Conservation (phyloP, 2,113 vertebrate species). For the Sminthopsis crassicaudata region DNA sequence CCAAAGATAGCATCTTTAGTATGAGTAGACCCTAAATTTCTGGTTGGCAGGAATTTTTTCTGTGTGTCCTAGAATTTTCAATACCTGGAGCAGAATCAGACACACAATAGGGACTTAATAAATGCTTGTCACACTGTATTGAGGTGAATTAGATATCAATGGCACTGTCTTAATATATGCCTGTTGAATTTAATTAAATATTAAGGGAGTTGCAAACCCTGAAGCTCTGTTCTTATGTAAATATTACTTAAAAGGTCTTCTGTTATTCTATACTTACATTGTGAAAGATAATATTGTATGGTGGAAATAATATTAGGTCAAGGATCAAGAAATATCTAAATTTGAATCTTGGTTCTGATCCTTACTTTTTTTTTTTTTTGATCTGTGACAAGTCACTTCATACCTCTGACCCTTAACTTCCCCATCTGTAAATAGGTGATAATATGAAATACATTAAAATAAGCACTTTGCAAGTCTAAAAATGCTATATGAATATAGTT, state of each 20-base stretch:
- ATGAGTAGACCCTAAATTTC: neutral
- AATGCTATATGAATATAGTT: neutral
- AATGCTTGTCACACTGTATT: conserved; percentile 1
- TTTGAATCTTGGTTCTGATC: neutral
- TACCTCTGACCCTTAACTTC: neutral
- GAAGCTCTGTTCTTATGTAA: neutral
- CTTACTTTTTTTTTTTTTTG: neutral
- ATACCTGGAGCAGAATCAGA: neutral
- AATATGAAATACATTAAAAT: neutral
- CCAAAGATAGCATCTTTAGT: neutral
- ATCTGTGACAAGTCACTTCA: neutral
- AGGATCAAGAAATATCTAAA: neutral
- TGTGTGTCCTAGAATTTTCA: no score
- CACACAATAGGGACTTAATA: neutral
- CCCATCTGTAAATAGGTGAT: neutral
- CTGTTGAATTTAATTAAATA: conserved; percentile 20
- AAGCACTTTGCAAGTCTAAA: neutral
- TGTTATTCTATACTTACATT: neutral
- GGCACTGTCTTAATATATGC: neutral
- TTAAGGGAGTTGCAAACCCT: neutral
- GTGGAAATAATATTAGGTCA: neutral
- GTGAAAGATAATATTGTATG: neutral
- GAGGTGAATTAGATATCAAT: neutral
- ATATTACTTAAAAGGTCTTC: neutral
- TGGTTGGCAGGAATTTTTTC: neutral